These are phyloP conservation scores for Lates japonicus DNA, from an alignment of 2,797 vertebrate species.

Conservation along the genomic window DNA sequence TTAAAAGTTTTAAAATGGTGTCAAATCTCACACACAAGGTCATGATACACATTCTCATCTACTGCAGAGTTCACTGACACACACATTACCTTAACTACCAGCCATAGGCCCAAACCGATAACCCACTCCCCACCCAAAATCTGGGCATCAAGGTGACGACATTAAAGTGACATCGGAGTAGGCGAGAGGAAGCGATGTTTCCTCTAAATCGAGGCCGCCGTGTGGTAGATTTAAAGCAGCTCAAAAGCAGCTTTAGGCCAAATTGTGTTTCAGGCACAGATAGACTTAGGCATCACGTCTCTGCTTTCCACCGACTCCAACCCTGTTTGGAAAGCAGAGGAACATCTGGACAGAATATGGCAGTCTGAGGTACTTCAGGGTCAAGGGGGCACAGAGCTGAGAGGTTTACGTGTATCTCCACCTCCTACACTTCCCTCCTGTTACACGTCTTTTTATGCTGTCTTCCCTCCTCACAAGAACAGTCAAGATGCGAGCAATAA, in stretches of 20 bases:
- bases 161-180: constrained; percentile 74
- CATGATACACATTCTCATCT: constrained; percentile 47
- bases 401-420: constrained; percentile 41
- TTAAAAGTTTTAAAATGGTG: constrained; percentile 24
- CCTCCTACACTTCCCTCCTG: constrained; percentile 35
- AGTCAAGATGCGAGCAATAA: constrained; percentile 70
- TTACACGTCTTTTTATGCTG: constrained; percentile 4
- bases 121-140: constrained; percentile 36
- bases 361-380: constrained; percentile 79
- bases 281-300: constrained; percentile 77
- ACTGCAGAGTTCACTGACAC: constrained; percentile 40
- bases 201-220: constrained; percentile 70
- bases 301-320: constrained; percentile 64
- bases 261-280: constrained; percentile 82
- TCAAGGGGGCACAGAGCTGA: constrained; percentile 43
- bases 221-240: constrained; percentile 64
- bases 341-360: constrained; percentile 66
- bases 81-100: constrained; percentile 43
- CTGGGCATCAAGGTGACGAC: constrained; percentile 52
- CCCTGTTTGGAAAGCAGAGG: constrained; percentile 56
- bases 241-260: constrained; percentile 69
- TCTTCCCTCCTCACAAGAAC: constrained; percentile 50
- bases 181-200: constrained; percentile 61
- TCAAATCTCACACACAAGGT: constrained; percentile 41
- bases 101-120: constrained; percentile 31